Base-by-base conservation (phyloP, 2,888 invertebrate genomes). In the Agrotis exclamationis region DNA sequence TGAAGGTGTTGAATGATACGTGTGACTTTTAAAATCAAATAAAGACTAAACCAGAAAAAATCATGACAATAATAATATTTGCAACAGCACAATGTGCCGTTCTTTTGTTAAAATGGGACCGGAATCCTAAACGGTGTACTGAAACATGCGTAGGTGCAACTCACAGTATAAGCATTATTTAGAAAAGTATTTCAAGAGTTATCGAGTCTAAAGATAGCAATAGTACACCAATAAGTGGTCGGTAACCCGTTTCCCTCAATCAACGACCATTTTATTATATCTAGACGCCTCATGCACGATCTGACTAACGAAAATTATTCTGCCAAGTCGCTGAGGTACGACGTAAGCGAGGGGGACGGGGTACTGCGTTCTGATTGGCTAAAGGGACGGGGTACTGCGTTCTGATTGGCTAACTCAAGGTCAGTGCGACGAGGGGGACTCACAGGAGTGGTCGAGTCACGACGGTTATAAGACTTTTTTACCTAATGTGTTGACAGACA, bases 221-320 rank as follows among this genome's bases (percentile, higher is more conserved):
- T 20, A 57, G 44, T 48, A 54, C 18, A 74, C 67, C 67, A 48
- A 76, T 62, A 80, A 64, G 56, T 50, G 58, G 53, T 53, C 18
- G 3, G 64, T 70, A 58, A 59, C 71, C 77, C 20, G 62, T 54
- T 81, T 76, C 45, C 53, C 50, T 63, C 50, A 54, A 65, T 65
- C n/a, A n/a, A n/a, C n/a, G n/a, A n/a, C n/a, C n/a, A n/a, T n/a
- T n/a, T n/a, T n/a, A n/a, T n/a, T n/a, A n/a, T n/a, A n/a, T n/a
- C n/a, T n/a, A n/a, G n/a, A n/a, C n/a, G n/a, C n/a, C n/a, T n/a
- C n/a, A n/a, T n/a, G n/a, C n/a, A n/a, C n/a, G n/a, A n/a, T n/a
- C n/a, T n/a, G n/a, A n/a, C n/a, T n/a, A n/a, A n/a, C n/a, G n/a
- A n/a, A n/a, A n/a, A n/a, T n/a, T n/a, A n/a, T n/a, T n/a, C n/a